phyloP scores from a whole-genome alignment of 2,113 vertebrate genomes.

The Pollachius pollachius region DNA sequence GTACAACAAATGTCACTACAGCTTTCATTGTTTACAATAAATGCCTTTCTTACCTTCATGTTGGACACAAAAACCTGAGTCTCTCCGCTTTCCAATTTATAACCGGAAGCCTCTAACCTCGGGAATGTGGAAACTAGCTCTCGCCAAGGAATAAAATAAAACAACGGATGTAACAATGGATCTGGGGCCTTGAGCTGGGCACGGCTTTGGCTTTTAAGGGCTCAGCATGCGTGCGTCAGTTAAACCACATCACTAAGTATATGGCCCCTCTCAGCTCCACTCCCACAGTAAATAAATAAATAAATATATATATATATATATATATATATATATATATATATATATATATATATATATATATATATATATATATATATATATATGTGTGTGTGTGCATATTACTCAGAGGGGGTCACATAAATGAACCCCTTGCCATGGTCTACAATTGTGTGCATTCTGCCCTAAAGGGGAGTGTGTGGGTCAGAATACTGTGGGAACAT shows the following conservation, averaged over 20 bases:
- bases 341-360: not conserved
- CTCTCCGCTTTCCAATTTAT: no score
- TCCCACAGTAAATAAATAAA: not conserved
- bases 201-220: not conserved
- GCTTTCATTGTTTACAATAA: no score
- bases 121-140: no score
- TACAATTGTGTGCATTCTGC: conserved; percentile 12
- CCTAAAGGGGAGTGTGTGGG: conserved; percentile 15
- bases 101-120: no score
- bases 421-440: not conserved
- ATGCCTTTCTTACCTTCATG: no score
- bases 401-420: not conserved
- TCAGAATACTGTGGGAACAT: conserved; percentile 44
- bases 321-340: not conserved
- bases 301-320: not conserved
- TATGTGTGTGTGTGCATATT: not conserved
- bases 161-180: not conserved
- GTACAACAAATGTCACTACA: no score
- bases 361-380: not conserved
- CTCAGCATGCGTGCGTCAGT: not conserved
- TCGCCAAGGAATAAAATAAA: no score
- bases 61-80: no score
- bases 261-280: not conserved
- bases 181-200: not conserved
- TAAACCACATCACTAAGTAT: not conserved